These are phyloP conservation scores for Ditylenchus weischeri DNA, from an alignment of 2,888 invertebrate genomes.

Conservation along the genomic window DNA sequence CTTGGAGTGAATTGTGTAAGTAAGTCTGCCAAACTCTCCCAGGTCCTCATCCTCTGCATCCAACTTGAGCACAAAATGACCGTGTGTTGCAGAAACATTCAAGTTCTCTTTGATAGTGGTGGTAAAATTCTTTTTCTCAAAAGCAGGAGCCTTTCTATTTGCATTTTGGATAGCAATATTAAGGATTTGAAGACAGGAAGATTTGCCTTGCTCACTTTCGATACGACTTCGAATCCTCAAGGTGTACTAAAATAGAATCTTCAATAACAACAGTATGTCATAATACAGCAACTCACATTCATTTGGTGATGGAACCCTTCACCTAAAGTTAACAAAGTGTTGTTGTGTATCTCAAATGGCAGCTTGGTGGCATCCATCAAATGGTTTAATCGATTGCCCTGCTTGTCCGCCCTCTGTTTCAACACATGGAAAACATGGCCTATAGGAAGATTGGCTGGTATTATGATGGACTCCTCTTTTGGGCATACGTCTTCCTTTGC, in stretches of 20 bases:
- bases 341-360: slow-evolving; percentile 35
- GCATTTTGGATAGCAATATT: slow-evolving; percentile 50
- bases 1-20: not conserved
- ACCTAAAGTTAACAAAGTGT: slow-evolving; percentile 15
- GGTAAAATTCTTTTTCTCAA: slow-evolving; percentile 27
- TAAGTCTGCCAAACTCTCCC: slow-evolving; percentile 32
- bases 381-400: slow-evolving; percentile 24
- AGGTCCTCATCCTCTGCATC: slow-evolving; percentile 43
- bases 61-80: slow-evolving; percentile 39
- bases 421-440: slow-evolving; percentile 13
- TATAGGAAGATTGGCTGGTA: slow-evolving; percentile 27
- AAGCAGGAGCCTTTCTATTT: slow-evolving; percentile 60
- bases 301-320: slow-evolving; percentile 14
- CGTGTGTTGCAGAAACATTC: slow-evolving; percentile 31
- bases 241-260: slow-evolving; percentile 11
- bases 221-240: not conserved
- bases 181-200: slow-evolving; percentile 25
- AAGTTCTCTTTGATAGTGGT: slow-evolving; percentile 44
- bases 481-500: too few species aligned
- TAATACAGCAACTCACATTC: not conserved
- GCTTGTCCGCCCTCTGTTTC: not conserved
- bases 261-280: not conserved
- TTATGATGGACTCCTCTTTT: slow-evolving; percentile 15
- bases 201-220: not conserved
- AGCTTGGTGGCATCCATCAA: slow-evolving; percentile 29